Evolutionary conservation across 2,113 vertebrate genomes (phyloP).

Genomic region (Willisornis vidua): DNA sequence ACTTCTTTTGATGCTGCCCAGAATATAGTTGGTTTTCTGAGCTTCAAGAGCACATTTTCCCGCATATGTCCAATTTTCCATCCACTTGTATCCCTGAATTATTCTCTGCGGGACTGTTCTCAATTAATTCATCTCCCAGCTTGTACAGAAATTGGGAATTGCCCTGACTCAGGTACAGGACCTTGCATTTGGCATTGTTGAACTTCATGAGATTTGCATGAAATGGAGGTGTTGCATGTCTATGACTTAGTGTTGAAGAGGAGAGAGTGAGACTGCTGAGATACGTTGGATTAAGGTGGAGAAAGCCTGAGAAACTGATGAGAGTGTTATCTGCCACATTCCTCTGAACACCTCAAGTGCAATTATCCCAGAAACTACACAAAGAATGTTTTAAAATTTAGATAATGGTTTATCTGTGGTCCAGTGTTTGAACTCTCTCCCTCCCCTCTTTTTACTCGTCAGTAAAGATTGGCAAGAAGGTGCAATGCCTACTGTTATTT

Average conservation of each 20-base stretch:
- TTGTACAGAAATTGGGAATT: neutral
- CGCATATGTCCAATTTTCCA: neutral
- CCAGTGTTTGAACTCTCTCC: neutral
- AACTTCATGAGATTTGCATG: neutral
- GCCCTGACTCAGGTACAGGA: neutral
- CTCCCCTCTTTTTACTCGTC: neutral
- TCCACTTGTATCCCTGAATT: neutral
- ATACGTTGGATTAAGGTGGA: neutral
- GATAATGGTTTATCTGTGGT: neutral
- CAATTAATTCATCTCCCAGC: neutral
- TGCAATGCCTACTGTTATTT: neutral
- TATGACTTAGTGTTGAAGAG: neutral
- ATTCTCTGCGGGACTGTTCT: neutral
- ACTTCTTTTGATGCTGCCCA: neutral
- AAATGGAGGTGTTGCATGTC: neutral
- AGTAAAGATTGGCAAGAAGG: neutral
- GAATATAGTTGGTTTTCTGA: neutral
- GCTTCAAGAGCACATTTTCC: neutral
- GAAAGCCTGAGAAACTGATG: neutral
- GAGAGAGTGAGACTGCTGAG: neutral
- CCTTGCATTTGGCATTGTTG: neutral
- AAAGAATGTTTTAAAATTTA: neutral
- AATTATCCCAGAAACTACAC: neutral
- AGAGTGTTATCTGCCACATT: neutral
- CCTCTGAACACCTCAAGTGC: neutral